Evolutionary conservation across 2,113 vertebrate species (phyloP).

Genomic region (Pseudorasbora parva): DNA sequence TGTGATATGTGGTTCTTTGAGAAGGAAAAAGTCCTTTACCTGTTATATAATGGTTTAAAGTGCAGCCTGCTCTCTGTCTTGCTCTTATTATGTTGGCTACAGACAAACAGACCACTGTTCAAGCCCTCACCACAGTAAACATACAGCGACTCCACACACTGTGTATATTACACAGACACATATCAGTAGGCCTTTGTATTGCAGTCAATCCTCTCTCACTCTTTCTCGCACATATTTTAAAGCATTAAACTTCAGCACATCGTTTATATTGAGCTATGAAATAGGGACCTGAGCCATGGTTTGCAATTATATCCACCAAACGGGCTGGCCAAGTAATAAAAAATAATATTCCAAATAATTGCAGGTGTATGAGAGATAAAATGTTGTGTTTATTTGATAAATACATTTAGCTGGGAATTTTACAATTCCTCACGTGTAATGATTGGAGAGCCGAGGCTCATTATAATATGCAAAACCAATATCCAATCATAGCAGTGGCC

Average conservation of each 20-base stretch:
- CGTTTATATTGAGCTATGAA: not conserved
- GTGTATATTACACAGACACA: constrained; percentile 35
- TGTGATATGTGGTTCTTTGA: not conserved
- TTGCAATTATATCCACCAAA: no score
- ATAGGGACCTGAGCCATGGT: not conserved
- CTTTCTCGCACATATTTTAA: constrained; percentile 26
- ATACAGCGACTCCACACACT: constrained; percentile 38
- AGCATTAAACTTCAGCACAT: not conserved
- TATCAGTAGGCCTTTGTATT: constrained; percentile 49
- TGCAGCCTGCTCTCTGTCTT: constrained; percentile 11
- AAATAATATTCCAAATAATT: no score
- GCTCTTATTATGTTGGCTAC: constrained; percentile 34
- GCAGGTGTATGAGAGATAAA: no score
- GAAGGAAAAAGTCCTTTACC: not conserved
- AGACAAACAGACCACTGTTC: constrained; percentile 38
- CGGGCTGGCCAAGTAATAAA: no score
- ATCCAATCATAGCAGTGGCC: no score
- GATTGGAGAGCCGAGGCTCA: no score
- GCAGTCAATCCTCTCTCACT: constrained; percentile 35
- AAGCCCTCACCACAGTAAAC: constrained; percentile 32
- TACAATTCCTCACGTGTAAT: no score
- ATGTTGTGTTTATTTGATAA: no score
- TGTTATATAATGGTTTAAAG: constrained; percentile 14
- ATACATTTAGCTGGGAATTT: no score
- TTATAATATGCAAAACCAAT: no score